Base-by-base conservation (phyloP, 2,797 vertebrate species). In the Notolabrus celidotus region DNA sequence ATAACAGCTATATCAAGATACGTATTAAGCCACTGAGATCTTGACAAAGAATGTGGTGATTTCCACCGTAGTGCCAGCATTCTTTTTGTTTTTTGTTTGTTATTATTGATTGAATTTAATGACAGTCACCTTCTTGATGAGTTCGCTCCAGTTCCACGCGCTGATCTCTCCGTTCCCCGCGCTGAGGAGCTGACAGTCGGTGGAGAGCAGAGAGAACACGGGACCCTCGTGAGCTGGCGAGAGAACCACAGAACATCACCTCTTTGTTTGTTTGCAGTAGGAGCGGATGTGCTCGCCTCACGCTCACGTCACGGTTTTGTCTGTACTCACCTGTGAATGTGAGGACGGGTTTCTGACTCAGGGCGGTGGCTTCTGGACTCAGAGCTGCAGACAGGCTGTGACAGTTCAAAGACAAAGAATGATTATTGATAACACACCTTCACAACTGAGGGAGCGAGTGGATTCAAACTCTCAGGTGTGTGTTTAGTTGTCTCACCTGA, bases 131-230 rank as follows among this genome's bases (percentile, higher is more conserved):
- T 96, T 96, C 88, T 97, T 97, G 45, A 90, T 89, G 52, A 97
- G 93, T 7, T 97, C 96, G 0, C 63, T 86, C 96, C 96, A 97
- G 75, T 91, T 95, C 96, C 96, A 97, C 67, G 93, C 93, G 50
- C 95, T 96, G 79, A 97, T 77, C 77, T 96, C 95, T 3, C 96
- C 96, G 1, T 95, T 95, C 25, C 95, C 91, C 2, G 94, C 66
- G 43, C 93, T 92, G 80, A 97, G 66, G 62, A 95, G 93, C 19
- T 94, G 91, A 7, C 85, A 75, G 23, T 96, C 95, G 0, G 92
- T 95, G 67, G 96, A 95, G 14, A 95, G 82, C 31, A 97, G 92
- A 7, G 91, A 93, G 77, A 96, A 97, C 23, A 97, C 93, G 0
- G 96, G 95, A 16, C 95, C 96, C 0, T 95, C 92, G 0, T 97